A percentile compares a stretch with the other conserved stretches of the same genome.
phyloP scores from a whole-genome alignment of 2,888 invertebrate genomes.

The Dryomyza anilis region DNA sequence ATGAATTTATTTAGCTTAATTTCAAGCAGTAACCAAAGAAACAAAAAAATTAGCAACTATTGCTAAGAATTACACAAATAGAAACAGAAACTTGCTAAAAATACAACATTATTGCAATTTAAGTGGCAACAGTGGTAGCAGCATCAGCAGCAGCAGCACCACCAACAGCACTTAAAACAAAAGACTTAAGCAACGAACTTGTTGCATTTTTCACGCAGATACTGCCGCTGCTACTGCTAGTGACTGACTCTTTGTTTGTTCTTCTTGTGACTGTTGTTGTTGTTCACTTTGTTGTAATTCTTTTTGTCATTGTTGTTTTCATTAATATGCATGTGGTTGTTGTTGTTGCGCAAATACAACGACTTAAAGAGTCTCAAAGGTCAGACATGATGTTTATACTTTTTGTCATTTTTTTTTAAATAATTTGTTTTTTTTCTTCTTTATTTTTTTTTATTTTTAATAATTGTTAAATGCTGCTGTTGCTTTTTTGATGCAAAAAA shows the following conservation, averaged over 20 bases:
- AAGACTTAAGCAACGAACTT: conserved; percentile 16
- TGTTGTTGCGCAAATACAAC: too few relatives aligned
- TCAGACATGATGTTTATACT: too few relatives aligned
- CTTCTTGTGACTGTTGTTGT: not conserved
- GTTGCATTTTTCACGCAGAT: not conserved
- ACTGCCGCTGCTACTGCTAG: not conserved
- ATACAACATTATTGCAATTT: not conserved
- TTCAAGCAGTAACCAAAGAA: too few relatives aligned
- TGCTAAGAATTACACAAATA: too few relatives aligned
- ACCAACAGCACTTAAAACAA: not conserved
- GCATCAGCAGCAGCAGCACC: not conserved
- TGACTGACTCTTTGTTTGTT: too few relatives aligned
- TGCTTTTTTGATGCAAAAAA: too few relatives aligned
- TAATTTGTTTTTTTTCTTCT: too few relatives aligned
- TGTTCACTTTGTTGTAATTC: not conserved
- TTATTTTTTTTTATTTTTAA: too few relatives aligned
- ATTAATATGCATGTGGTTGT: not conserved
- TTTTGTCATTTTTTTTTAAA: too few relatives aligned
- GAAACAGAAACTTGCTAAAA: not conserved
- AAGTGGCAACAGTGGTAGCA: not conserved
- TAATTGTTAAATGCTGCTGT: not conserved
- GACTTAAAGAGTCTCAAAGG: too few relatives aligned
- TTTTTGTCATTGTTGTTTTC: not conserved
- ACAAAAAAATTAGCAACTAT: too few relatives aligned
- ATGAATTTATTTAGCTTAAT: not conserved